Evolutionary conservation across 2,113 vertebrate genomes (phyloP).

Genomic region (Myocastor coypus): DNA sequence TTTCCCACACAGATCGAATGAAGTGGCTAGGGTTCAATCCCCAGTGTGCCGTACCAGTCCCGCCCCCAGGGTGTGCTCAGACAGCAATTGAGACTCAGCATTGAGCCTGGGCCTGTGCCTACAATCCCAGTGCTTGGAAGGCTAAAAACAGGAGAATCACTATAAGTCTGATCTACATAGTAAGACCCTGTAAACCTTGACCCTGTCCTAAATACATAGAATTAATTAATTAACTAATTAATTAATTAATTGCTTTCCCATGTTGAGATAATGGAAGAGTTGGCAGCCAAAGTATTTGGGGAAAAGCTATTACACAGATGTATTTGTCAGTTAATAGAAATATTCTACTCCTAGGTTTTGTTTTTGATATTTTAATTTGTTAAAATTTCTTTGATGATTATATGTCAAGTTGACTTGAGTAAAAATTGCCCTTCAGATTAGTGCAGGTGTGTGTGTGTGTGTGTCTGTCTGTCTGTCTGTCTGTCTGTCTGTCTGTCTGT

Average conservation of each 20-base stretch:
- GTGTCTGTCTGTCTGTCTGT: not conserved
- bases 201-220: no score
- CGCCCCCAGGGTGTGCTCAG: no score
- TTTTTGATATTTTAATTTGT: constrained; percentile 33
- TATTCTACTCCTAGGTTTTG: not conserved
- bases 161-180: no score
- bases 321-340: not conserved
- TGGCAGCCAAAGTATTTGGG: not conserved
- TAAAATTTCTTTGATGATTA: not conserved
- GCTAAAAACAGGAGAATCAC: no score
- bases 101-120: no score
- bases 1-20: no score
- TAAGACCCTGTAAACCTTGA: no score
- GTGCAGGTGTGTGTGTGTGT: not conserved
- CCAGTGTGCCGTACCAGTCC: no score
- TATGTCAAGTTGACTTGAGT: not conserved
- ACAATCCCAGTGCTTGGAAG: no score
- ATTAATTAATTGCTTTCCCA: not conserved
- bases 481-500: not conserved
- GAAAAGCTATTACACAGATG: not conserved
- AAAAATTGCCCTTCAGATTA: not conserved
- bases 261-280: not conserved
- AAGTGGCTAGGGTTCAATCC: no score
- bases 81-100: no score
- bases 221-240: no score